Evolutionary conservation across 2,113 vertebrate species (phyloP), one percentile per base, ranked within the genome.

Genomic region (Triplophysa siluroides): DNA sequence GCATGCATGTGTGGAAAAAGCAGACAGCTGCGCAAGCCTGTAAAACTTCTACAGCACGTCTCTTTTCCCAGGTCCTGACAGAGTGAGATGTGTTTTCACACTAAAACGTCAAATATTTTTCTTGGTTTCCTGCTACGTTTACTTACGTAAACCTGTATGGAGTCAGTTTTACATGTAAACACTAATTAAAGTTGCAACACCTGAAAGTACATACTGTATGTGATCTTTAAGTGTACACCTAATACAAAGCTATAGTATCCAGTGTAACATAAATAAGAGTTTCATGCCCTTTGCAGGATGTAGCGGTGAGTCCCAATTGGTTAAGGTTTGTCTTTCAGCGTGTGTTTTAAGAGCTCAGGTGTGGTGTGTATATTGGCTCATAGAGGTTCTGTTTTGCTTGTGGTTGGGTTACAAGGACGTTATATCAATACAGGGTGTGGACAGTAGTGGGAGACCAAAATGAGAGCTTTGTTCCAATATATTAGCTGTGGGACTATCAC

Each of bases 401-500:
- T 8, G 67, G 67, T 52, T 69, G 45, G 41, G 19, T 79, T 79
- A 64, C 61, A 43, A 4, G 7, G 26, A 21, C 11, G 1, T 38
- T 33, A 29, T 50, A 23, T 78, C 38, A 72, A 26, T 43, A 21
- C 16, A 29, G 58, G 76, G 69, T 78, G 62, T 45, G 61, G 18
- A 79, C 69, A 10, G 14, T 0, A 7, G 29, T 47, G 63, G 18
- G 52, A 67, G 56, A n/a, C 12, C 47, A 43, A 50, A 19, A 81
- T 19, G 24, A 10, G 33, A 5, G 23, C 41, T 64, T 65, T 80
- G 72, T 62, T 8, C 2, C 8, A 4, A 16, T 26, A n/a, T 33
- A 16, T 69, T 52, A 45, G 54, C 64, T 74, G 60, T 18, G 66
- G 52, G 21, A 75, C 38, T 43, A 66, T 81, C 72, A 26, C 50